Evolutionary conservation across 2,888 invertebrate genomes (phyloP), one percentile per base, ranked within the genome.

Genomic region (Pomacea canaliculata): DNA sequence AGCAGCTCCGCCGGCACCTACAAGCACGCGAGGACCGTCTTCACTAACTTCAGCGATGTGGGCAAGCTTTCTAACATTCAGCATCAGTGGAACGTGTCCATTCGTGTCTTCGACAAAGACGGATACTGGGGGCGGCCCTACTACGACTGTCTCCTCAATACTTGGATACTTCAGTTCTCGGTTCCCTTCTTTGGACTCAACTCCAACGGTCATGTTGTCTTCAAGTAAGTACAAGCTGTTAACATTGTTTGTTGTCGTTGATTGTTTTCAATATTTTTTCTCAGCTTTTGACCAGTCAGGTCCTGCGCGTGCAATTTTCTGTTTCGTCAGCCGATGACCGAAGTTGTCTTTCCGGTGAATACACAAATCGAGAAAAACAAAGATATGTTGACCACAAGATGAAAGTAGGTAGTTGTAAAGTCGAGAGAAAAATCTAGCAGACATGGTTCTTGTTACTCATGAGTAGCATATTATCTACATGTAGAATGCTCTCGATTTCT

Each of bases 111-210:
- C 27, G 77, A 78, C 16, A 71, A 78, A 18, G 82, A 83, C 48
- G 85, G 82, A 27, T 84, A 79, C 77, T 85, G 83, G 83, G 84
- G 82, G 0, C 78, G 80, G 56, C 86, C 86, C 10, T 84, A 82
- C 73, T 86, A 81, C 72, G 87, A 87, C 75, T 86, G 87, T 71
- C 78, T 80, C 59, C 80, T 85, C 13, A 78, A 83, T 68, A 79
- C 80, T 12, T 85, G 85, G 87, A 79, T 87, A 51, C 77, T 83
- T 18, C 83, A 83, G 48, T 82, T 83, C 60, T 85, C 86, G 0
- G 78, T 84, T 19, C 86, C 87, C 18, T 86, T 87, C 78, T 85
- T 83, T 75, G 75, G 78, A 49, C 76, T 78, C 70, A 48, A 69
- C 63, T 76, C 77, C 66, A 70, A 71, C 65, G 78, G 73, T 18